phyloP scores from a whole-genome alignment of 1,140 invertebrate species.

The Homalodisca vitripennis region DNA sequence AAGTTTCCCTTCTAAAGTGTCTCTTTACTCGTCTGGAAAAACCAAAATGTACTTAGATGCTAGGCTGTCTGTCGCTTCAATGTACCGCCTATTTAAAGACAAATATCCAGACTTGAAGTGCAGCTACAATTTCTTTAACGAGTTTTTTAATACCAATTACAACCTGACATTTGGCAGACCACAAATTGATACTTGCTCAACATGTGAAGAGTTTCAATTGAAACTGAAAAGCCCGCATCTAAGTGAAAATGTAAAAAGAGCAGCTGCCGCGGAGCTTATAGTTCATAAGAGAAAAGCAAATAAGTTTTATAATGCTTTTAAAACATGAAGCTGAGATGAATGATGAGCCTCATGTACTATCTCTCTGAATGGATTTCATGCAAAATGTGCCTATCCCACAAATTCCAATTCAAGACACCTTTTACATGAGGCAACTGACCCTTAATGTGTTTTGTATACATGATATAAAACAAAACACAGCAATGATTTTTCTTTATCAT shows the following conservation, averaged over 20 bases:
- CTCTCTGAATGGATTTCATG: slow-evolving; percentile 34
- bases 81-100: neutral
- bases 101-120: slow-evolving; percentile 14
- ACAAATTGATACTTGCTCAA: slow-evolving; percentile 30
- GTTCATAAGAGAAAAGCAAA: slow-evolving; percentile 39
- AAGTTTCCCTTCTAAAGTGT: too few species aligned
- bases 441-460: slow-evolving; percentile 27
- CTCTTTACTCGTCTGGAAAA: too few species aligned
- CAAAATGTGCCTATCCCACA: slow-evolving; percentile 32
- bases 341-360: slow-evolving; percentile 16
- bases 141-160: slow-evolving; percentile 34
- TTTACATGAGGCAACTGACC: slow-evolving; percentile 31
- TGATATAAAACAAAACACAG: slow-evolving; percentile 26
- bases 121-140: slow-evolving; percentile 35
- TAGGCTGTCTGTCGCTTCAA: too few species aligned
- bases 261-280: slow-evolving; percentile 27
- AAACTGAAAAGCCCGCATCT: slow-evolving; percentile 32
- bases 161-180: slow-evolving; percentile 26
- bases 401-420: slow-evolving; percentile 34
- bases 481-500: slow-evolving; percentile 29
- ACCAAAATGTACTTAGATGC: too few species aligned
- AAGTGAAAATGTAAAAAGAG: slow-evolving; percentile 30
- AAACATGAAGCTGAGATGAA: slow-evolving; percentile 10
- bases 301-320: slow-evolving; percentile 27
- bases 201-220: slow-evolving; percentile 25